Evolutionary conservation across 2,797 vertebrate genomes (phyloP).

Genomic region (Novumbra hubbsi): DNA sequence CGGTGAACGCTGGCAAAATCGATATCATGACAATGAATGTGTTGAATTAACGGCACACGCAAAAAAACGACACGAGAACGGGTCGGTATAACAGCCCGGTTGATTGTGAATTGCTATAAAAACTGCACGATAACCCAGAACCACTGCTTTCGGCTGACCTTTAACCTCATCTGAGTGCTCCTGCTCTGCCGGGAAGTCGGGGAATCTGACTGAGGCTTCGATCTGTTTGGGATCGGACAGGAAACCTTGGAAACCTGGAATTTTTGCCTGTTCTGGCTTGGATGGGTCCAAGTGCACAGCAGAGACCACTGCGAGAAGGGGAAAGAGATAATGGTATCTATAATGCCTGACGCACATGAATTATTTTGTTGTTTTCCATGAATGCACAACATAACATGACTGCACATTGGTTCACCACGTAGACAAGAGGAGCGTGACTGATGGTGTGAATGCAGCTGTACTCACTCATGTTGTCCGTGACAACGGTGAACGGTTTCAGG

Average conservation of each 20-base stretch:
- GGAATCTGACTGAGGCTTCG: conserved; percentile 76
- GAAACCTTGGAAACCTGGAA: conserved; percentile 74
- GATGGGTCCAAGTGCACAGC: conserved; percentile 80
- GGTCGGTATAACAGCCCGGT: background rate
- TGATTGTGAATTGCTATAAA: background rate
- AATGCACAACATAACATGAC: background rate
- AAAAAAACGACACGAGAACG: background rate
- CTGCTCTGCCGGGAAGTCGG: conserved; percentile 70
- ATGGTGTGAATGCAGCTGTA: conserved; percentile 9
- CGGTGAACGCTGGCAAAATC: background rate
- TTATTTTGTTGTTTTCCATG: background rate
- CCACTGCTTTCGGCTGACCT: conserved; percentile 58
- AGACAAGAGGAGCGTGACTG: background rate
- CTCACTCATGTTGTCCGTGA: conserved; percentile 84
- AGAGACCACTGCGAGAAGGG: conserved; percentile 73
- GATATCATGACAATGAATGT: background rate
- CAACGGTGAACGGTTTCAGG: conserved; percentile 81
- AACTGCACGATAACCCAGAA: background rate
- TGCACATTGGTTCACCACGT: background rate
- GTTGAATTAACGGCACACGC: conserved; percentile 1
- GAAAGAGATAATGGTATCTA: conserved; percentile 40
- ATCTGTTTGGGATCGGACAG: conserved; percentile 74
- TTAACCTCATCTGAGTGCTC: conserved; percentile 58
- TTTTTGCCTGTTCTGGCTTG: conserved; percentile 75
- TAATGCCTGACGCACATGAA: background rate